These are phyloP conservation scores for Pangasius krempfi DNA, from an alignment of 2,797 vertebrate genomes.

Conservation along the genomic window DNA sequence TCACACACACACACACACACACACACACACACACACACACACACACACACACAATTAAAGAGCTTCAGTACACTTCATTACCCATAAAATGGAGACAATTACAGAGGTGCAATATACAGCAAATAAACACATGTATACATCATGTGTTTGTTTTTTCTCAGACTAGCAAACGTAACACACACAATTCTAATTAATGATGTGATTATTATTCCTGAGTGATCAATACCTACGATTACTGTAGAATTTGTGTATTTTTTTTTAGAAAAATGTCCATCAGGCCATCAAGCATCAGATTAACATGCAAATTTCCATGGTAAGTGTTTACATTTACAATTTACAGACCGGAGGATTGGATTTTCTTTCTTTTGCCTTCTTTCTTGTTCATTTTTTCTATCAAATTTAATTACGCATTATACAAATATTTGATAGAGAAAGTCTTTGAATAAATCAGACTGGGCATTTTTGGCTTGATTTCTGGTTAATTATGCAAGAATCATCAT, in stretches of 20 bases:
- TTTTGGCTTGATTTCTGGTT: background rate
- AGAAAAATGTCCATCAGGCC: too few species aligned
- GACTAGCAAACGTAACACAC: background rate
- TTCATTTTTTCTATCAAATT: background rate
- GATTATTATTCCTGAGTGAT: too few species aligned
- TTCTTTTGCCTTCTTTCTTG: background rate
- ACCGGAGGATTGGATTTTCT: background rate
- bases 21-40: background rate
- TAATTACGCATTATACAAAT: background rate
- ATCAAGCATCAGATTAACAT: too few species aligned
- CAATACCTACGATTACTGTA: too few species aligned
- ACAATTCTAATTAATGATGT: too few species aligned
- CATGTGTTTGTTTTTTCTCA: background rate
- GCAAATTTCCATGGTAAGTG: too few species aligned
- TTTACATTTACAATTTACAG: too few species aligned
- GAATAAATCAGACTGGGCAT: background rate
- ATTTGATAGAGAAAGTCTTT: background rate
- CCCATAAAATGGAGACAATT: background rate
- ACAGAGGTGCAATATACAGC: background rate
- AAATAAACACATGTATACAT: too few species aligned
- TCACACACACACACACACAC: too few species aligned
- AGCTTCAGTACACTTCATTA: background rate
- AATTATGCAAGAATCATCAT: background rate
- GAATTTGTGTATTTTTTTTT: too few species aligned
- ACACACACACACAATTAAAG: too few species aligned